Evolutionary conservation across 1,140 invertebrate species (phyloP), one percentile per base, ranked within the genome.

Genomic region (Listronotus bonariensis): DNA sequence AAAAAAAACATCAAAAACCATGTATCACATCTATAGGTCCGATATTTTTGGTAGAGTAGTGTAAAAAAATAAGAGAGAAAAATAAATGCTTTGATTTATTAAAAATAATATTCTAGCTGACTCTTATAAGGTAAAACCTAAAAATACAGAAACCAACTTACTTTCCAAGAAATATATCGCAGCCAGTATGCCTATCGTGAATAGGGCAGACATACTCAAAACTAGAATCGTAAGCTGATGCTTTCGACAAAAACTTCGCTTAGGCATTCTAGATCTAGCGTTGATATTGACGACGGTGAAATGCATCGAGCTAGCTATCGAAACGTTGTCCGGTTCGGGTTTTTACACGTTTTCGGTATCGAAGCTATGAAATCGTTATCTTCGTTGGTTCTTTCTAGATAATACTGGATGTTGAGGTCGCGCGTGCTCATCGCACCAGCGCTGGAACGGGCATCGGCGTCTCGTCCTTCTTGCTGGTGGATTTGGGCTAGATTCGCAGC

Each of bases 201-300:
- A 90, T 40, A 92, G 78, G 59, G 88, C 84, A 57, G 88, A 90
- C 86, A 92, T 91, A 40, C 89, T 88, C 71, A 90, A 83, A 49
- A 92, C 89, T 26, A 92, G 83, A 15, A 91, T 87, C 20, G 89
- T 90, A 53, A 92, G 85, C 76, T 91, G 89, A 71, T 91, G 87
- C 55, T 88, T 87, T 69, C 86, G 84, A 78, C 90, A 92, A 76
- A 86, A 89, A 68, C 87, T 89, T 62, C 87, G 84, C 60, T 82
- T 81, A 63, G 72, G 80, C 65, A 64, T 80, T 56, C 68, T 80
- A 43, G 87, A 85, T 78, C 87, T 86, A 38, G 86, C 86, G 72
- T 91, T 86, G 12, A 90, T 88, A 74, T 92, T 91, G 45, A 92
- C 86, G 41, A 92, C 89, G 6, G 91, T 93, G 75, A 92, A 93